Evolutionary conservation across 2,113 vertebrate genomes (phyloP).

Genomic region (Penelope pileata): DNA sequence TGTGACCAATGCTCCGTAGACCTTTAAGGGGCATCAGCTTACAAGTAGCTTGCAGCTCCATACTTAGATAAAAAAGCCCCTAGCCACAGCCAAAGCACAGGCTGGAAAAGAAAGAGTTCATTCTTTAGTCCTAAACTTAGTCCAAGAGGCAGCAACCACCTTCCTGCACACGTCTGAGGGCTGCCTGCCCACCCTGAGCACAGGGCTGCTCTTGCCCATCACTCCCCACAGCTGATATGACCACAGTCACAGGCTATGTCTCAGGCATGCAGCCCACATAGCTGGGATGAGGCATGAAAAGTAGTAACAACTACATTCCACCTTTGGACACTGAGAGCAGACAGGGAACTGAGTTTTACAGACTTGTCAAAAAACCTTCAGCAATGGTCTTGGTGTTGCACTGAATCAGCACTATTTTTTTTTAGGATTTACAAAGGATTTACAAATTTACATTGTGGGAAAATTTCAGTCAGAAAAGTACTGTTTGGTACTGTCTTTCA

Average conservation of each 20-base stretch:
- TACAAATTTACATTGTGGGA: not conserved
- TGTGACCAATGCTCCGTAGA: not conserved
- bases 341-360: not conserved
- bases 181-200: not conserved
- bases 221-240: fast-evolving
- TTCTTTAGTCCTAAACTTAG: not conserved
- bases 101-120: not conserved
- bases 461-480: not conserved
- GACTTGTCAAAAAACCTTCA: not conserved
- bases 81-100: not conserved
- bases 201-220: not conserved
- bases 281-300: not conserved
- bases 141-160: not conserved
- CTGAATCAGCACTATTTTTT: not conserved
- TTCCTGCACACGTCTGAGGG: fast-evolving
- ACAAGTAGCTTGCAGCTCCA: not conserved
- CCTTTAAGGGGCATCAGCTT: not conserved
- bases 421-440: not conserved
- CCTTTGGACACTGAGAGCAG: not conserved
- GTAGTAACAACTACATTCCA: fast-evolving
- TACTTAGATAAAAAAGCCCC: not conserved
- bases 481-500: not conserved
- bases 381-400: not conserved
- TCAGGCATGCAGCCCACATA: fast-evolving
- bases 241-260: not conserved